phyloP scores from a whole-genome alignment of 2,113 vertebrate species.

The Neotragus moschatus region DNA sequence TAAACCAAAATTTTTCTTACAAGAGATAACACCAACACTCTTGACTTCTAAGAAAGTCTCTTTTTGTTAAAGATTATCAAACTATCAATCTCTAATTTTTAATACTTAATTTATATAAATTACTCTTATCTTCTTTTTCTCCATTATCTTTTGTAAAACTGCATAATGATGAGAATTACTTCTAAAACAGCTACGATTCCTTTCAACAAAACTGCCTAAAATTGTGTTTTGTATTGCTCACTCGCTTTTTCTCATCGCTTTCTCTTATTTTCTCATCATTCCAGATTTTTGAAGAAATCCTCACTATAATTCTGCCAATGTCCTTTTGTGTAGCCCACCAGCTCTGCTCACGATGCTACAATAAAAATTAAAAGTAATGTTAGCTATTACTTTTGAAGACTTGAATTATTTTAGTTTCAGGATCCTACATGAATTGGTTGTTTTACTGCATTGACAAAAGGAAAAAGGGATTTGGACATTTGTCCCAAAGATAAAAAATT shows the following conservation, averaged over 20 bases:
- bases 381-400: conserved; percentile 7
- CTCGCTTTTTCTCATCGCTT: conserved; percentile 70
- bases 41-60: neutral
- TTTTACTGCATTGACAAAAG: conserved; percentile 18
- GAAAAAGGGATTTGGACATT: neutral
- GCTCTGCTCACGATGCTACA: conserved; percentile 72
- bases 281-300: conserved; percentile 73
- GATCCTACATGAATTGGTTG: conserved; percentile 27
- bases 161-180: conserved; percentile 19
- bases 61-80: neutral
- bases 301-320: conserved; percentile 75
- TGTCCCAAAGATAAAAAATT: neutral
- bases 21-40: neutral
- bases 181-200: conserved; percentile 13
- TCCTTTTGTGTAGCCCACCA: conserved; percentile 69
- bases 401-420: conserved; percentile 53
- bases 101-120: conserved; percentile 30
- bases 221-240: conserved; percentile 57
- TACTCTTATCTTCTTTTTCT: conserved; percentile 8
- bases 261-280: conserved; percentile 72
- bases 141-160: neutral
- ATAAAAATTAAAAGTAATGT: conserved; percentile 71
- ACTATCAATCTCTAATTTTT: neutral
- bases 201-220: conserved; percentile 60
- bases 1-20: conserved; percentile 14